Base-by-base conservation (phyloP, 2,113 vertebrate species). In the Recurvirostra avosetta region DNA sequence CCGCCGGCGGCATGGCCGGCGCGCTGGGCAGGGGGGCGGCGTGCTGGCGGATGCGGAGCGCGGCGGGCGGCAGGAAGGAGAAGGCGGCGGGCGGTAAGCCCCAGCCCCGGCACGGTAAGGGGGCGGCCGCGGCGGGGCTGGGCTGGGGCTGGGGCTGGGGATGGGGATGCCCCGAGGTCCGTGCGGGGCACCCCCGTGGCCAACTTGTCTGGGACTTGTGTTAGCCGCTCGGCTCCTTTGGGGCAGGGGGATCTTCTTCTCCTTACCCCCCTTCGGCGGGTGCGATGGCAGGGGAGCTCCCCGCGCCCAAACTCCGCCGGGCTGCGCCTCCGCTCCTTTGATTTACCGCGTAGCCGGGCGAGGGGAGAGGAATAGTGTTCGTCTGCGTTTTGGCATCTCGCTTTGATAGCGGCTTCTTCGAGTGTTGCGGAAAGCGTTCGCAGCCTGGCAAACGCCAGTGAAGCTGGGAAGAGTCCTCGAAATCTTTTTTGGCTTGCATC, bases 1-100 rank as follows among this genome's bases (percentile, higher is more conserved):
- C 70, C 65, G 61, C 56, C 66, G 15, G 87, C 91, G 79, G 92
- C 72, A 88, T 55, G 26, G 90, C 96, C 52, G 86, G 86, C 81
- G 71, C 38, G 70, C 58, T 41, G 93, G 97, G 97, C 96, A 95
- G 96, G 95, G 94, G 87, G 79, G 32, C 92, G 27, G 76, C 78
- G 76, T 19, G 95, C 96, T 72, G 91, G 83, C 96, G 96, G 95
- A 97, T 98, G 98, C 97, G 96, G 96, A 92, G 96, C 91, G 96
- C 94, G 16, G 53, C 95, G 27, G 79, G 95, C 21, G 94, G 91
- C 92, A 84, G 95, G 76, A 78, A 71, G 72, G 97, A 94, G 53
- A 97, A 96, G 94, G 68, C 88, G 21, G 68, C 36, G 41, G 95
- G 92, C 45, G 49, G 74, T 20, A 92, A 77, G 71, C 75, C 96